phyloP scores from a whole-genome alignment of 2,888 invertebrate species.

The Microctonus brassicae region DNA sequence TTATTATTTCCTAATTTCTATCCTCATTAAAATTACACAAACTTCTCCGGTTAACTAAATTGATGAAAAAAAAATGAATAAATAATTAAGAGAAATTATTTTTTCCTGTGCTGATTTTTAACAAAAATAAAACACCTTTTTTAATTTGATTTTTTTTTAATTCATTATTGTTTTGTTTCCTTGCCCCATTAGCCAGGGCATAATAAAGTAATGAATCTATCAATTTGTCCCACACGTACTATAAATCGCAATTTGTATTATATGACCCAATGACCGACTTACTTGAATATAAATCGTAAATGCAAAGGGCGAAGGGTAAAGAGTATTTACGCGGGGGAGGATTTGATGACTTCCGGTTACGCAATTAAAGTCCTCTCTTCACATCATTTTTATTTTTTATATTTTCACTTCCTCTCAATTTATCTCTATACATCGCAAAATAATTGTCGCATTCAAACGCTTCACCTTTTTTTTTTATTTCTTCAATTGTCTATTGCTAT shows the following conservation, averaged over 20 bases:
- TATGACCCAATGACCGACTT: slow-evolving; percentile 45
- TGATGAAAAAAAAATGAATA: neutral
- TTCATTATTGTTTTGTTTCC: no score
- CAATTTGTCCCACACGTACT: neutral
- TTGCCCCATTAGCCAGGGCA: no score
- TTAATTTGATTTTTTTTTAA: neutral
- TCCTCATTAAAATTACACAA: no score
- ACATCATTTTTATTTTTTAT: neutral
- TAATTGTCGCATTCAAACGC: no score
- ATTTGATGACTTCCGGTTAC: slow-evolving; percentile 16
- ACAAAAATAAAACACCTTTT: neutral
- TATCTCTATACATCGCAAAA: neutral
- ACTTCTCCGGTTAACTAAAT: no score
- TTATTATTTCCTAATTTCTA: neutral
- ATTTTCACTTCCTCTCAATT: neutral
- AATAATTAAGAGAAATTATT: neutral
- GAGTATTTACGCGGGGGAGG: neutral
- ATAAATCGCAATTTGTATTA: slow-evolving; percentile 23
- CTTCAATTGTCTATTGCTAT: no score
- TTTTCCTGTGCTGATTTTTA: neutral
- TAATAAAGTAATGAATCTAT: no score
- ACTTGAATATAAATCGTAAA: slow-evolving; percentile 18
- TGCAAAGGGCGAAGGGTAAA: slow-evolving; percentile 16
- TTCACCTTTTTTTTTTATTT: neutral
- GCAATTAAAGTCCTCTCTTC: neutral